Percentiles rank a stretch among this genome's conserved stretches.
These are phyloP conservation scores for Himantopus leucocephalus DNA, from an alignment of 2,113 vertebrate genomes.

Conservation along the genomic window DNA sequence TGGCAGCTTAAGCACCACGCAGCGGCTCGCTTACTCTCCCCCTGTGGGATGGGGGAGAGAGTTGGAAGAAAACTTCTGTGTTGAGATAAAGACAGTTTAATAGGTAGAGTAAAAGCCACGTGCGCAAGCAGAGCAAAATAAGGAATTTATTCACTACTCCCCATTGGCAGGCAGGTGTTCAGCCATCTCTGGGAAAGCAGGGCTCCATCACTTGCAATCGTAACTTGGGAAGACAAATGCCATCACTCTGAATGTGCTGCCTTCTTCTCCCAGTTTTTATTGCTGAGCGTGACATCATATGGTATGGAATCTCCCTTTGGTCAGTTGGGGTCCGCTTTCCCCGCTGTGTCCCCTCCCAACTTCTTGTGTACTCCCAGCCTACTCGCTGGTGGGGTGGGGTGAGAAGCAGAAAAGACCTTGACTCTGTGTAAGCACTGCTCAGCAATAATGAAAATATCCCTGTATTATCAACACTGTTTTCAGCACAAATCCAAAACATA, in stretches of 20 bases:
- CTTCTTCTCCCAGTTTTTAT: not conserved
- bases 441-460: not conserved
- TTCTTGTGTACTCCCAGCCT: not conserved
- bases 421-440: not conserved
- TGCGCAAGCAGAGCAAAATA: not conserved
- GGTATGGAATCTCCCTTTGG: not conserved
- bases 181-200: not conserved
- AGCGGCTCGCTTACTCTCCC: fast-evolving
- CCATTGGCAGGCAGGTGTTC: not conserved
- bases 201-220: fast-evolving
- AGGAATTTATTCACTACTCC: not conserved
- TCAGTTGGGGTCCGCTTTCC: not conserved
- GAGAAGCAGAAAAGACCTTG: not conserved
- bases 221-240: not conserved
- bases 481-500: not conserved
- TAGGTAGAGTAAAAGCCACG: not conserved
- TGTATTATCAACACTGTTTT: not conserved
- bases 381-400: fast-evolving
- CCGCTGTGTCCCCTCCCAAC: not conserved
- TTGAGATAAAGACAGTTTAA: not conserved
- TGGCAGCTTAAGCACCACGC: not conserved
- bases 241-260: fast-evolving
- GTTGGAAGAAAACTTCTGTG: not conserved
- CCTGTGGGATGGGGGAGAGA: not conserved
- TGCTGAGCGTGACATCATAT: not conserved